Base-by-base conservation (phyloP, 2,797 vertebrate genomes). In the Apogon hyalosoma region DNA sequence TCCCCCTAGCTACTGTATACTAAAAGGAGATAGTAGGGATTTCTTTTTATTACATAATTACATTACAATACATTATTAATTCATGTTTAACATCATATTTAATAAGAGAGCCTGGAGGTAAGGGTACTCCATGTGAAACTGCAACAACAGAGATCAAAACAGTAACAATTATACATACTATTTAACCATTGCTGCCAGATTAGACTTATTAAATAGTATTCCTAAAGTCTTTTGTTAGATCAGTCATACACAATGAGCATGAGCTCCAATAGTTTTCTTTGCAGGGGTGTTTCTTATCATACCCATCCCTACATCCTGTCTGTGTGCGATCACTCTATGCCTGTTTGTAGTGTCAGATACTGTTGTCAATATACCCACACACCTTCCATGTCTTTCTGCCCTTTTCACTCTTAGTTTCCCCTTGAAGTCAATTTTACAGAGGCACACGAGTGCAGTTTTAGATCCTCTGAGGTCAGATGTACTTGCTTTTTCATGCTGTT, bases 261-360 rank as follows among this genome's bases (percentile, higher is more conserved):
- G 90, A 93, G 91, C 90, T 93, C 91, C 90, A 82, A 92, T 90
- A 87, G 92, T 68, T 58, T 70, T 82, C 90, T 81, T 87, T 92
- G 90, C 84, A 87, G 70, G 91, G 87, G 4, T 12, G 83, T 74
- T 74, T 87, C 87, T 73, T 77, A 91, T 39, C 19, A 38, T 54
- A 48, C 19, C 80, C 76, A 82, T 21, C 19, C 19, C 19, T 21
- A 21, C 19, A 21, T 21, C 19, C 19, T 2, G 54, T 64, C 19
- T 2, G 54, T 64, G 6, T 45, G 28, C 46, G 14, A 53, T 40
- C 9, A 40, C 39, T 48, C 8, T 62, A 16, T 57, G 56, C 45
- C 16, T 18, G 31, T 9, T 51, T 51, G 56, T 57, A n/a, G 62
- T 51, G 67, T 47, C 36, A 10, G 71, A 40, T 57, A 45, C 36